Base-by-base conservation (phyloP, 1,140 invertebrate species). In the Ladona fulva region DNA sequence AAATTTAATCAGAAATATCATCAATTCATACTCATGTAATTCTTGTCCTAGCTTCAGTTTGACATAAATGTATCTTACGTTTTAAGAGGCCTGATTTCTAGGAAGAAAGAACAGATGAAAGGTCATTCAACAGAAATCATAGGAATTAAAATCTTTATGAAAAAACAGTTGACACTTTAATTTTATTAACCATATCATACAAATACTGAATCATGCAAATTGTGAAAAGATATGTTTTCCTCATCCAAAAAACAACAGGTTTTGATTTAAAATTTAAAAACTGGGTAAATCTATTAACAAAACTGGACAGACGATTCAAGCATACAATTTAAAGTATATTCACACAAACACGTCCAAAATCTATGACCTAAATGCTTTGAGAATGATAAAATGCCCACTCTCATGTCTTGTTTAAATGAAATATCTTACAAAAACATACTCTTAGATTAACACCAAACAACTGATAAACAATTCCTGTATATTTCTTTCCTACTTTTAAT, bases 121-220 rank as follows among this genome's bases (percentile, higher is more conserved):
- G 14, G 24, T 37, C 19, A 16, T 42, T 76, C 42, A 76, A 5
- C 7, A 29, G 42, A 77, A 10, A 24, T 37, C 3, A 77, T 76
- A 80, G 80, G 78, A 79, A 79, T 44, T 78, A 81, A 75, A 79
- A 76, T 24, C 74, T 77, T 77, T 29, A 79, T 24, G 44, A 73
- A 74, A 78, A 75, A 78, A 78, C 78, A 78, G 66, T 42, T 73
- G 42, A 78, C 74, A 74, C 16, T 29, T 76, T 76, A 76, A 76
- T 76, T 78, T 78, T 44, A 76, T 37, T 75, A 78, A 78, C 78
- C 75, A 76, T 74, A 78, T 37, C 76, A 66, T 78, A 78, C 78
- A 78, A 78, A 78, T 78, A 78, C 78, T 78, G 78, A 66, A 66
- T 73, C 42, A 44, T 76, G 76, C 66, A 75, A 73, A 76, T 76